phyloP scores from a whole-genome alignment of 2,113 vertebrate species.

The Pholis gunnellus region DNA sequence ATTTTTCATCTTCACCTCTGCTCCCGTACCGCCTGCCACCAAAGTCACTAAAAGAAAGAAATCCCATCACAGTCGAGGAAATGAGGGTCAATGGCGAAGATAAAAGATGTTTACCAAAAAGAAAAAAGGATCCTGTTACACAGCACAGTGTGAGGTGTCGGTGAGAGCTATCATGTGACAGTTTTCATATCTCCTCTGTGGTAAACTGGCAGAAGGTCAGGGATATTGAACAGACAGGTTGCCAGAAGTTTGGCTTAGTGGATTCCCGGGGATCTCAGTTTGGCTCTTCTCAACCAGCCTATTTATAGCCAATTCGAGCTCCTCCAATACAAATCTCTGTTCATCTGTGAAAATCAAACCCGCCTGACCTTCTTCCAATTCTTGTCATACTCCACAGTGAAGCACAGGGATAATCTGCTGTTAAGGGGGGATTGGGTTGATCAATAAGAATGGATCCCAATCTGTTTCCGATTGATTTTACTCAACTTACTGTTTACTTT shows the following conservation, averaged over 20 bases:
- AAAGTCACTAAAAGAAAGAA: constrained; percentile 24
- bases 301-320: constrained; percentile 57
- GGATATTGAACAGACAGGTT: constrained; percentile 58
- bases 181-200: constrained; percentile 50
- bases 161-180: constrained; percentile 42
- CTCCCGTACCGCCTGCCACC: not conserved
- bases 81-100: constrained; percentile 45
- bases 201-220: constrained; percentile 68
- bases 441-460: constrained; percentile 50
- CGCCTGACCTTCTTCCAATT: constrained; percentile 62
- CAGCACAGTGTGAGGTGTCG: constrained; percentile 7
- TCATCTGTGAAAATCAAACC: constrained; percentile 62
- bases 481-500: constrained; percentile 15
- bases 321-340: constrained; percentile 49
- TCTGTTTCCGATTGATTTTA: constrained; percentile 49
- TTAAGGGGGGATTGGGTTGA: constrained; percentile 41
- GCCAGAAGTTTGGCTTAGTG: constrained; percentile 67
- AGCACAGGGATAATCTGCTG: constrained; percentile 49
- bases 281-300: constrained; percentile 51
- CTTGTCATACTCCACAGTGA: constrained; percentile 38
- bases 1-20: constrained; percentile 28
- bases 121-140: constrained; percentile 18
- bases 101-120: constrained; percentile 40
- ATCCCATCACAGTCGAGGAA: constrained; percentile 27
- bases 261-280: constrained; percentile 61